phyloP scores from a whole-genome alignment of 2,113 vertebrate species.

The Tamias sibiricus region DNA sequence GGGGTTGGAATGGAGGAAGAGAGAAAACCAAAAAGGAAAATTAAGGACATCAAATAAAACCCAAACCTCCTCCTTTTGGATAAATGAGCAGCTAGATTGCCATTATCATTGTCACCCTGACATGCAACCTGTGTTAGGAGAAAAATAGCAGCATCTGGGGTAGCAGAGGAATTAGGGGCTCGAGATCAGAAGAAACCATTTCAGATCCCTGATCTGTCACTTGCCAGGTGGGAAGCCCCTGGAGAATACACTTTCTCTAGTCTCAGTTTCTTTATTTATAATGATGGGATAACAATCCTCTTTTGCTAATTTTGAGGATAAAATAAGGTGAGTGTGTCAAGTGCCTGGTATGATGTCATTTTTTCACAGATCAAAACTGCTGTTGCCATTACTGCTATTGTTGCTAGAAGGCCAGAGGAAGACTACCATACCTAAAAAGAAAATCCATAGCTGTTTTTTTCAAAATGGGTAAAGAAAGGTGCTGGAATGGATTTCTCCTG shows the following conservation, averaged over 20 bases:
- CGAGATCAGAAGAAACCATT: not conserved
- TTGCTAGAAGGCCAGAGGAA: not conserved
- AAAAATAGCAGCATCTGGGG: not conserved
- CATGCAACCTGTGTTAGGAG: not conserved
- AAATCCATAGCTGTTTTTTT: not conserved
- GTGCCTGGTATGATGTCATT: not conserved
- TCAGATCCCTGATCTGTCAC: not conserved
- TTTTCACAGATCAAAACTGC: not conserved
- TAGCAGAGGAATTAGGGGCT: not conserved
- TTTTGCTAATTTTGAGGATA: not conserved
- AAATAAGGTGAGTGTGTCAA: not conserved
- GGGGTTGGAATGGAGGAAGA: not conserved
- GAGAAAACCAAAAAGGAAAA: not conserved
- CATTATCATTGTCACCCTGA: not conserved
- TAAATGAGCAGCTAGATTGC: accelerated
- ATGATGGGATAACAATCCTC: not conserved
- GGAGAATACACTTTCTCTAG: not conserved
- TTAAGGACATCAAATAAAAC: not conserved
- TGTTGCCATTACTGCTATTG: not conserved
- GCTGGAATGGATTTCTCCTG: not conserved
- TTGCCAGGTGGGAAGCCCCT: not conserved
- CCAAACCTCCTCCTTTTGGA: not conserved
- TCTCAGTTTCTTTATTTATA: not conserved
- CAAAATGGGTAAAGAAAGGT: not conserved
- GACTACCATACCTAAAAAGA: not conserved